Evolutionary conservation across 2,113 vertebrate species (phyloP), one percentile per base, ranked within the genome.

Genomic region (Dromiciops gliroides): DNA sequence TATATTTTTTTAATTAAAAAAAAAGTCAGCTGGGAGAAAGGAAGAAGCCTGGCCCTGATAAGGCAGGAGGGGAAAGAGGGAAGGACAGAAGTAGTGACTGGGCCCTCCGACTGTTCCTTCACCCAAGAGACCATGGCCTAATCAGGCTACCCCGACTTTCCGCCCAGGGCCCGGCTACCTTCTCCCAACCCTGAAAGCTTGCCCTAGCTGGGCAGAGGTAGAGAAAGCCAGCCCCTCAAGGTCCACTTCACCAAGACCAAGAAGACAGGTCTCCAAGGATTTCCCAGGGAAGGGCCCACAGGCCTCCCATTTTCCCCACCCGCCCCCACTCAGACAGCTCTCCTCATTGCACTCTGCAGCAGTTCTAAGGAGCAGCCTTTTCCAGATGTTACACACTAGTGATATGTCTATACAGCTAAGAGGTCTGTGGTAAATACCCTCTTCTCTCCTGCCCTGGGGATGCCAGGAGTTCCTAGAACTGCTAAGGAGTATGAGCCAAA

Each of bases 71-170:
- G 93, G 95, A 95, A 44, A 52, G 49, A 75, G 48, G 96, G 92
- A 96, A 96, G 96, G 95, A 91, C 22, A 28, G 93, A 49, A 75
- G 94, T 51, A 2, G 0, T 49, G 94, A 50, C 56, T 89, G 37
- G 48, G 51, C 25, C 93, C 9, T 2, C 51, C 96, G 96, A 96
- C 96, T 97, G 91, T 94, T 95, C 94, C 94, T 97, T 97, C 95
- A 96, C 96, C 96, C 95, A 92, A 94, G 92, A 94, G 95, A 95
- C 93, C 94, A 94, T 93, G 95, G 89, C 53, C 75, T 94, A 94
- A 92, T 93, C 94, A 95, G 89, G 90, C 95, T 47, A 10, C 48
- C 50, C 60, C 83, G 60, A 50, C 95, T 95, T 95, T 95, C 26
- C 2, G 95, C 51, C 93, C 50, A n/a, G 23, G 51, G 48, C 91